These are phyloP conservation scores for Lanistes nyassanus DNA, from an alignment of 1,140 invertebrate species.

Conservation along the genomic window DNA sequence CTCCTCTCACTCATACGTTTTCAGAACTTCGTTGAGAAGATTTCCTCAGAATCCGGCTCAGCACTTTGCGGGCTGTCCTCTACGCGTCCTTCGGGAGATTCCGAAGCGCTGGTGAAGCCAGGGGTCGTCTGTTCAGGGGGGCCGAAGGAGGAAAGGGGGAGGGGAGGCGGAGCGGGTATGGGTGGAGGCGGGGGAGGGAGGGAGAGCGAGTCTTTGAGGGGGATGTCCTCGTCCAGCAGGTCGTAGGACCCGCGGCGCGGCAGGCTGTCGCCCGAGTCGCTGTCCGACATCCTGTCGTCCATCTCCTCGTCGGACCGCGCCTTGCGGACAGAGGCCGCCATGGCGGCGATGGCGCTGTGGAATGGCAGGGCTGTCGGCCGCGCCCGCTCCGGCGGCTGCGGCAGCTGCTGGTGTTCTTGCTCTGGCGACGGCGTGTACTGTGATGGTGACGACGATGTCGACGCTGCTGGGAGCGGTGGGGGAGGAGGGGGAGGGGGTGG, in stretches of 20 bases:
- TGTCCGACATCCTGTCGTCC: slow-evolving; percentile 22
- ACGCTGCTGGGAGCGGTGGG: neutral
- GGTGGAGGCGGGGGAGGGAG: slow-evolving; percentile 21
- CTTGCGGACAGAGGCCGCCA: neutral
- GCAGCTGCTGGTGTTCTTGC: neutral
- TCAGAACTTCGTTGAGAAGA: slow-evolving; percentile 13
- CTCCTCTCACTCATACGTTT: neutral
- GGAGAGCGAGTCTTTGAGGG: slow-evolving; percentile 15
- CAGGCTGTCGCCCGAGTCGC: slow-evolving; percentile 27
- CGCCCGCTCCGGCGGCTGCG: neutral
- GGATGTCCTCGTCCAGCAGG: slow-evolving; percentile 35
- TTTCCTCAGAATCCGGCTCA: slow-evolving; percentile 10
- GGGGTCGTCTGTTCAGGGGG: too few relatives aligned
- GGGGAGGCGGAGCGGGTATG: neutral
- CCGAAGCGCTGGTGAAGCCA: neutral
- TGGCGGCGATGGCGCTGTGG: slow-evolving; percentile 5
- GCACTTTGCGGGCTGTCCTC: neutral
- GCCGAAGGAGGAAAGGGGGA: neutral
- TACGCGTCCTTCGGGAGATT: neutral
- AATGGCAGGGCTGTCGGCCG: slow-evolving; percentile 5
- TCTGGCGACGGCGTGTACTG: neutral
- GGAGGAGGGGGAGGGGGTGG: neutral
- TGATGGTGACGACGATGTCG: neutral
- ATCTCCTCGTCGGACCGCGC: slow-evolving; percentile 24
- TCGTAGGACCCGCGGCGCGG: slow-evolving; percentile 36